Evolutionary conservation across 37 sponge, comb jelly and placozoan genomes (phyloP).

Genomic region (Lycopodina hypogea): DNA sequence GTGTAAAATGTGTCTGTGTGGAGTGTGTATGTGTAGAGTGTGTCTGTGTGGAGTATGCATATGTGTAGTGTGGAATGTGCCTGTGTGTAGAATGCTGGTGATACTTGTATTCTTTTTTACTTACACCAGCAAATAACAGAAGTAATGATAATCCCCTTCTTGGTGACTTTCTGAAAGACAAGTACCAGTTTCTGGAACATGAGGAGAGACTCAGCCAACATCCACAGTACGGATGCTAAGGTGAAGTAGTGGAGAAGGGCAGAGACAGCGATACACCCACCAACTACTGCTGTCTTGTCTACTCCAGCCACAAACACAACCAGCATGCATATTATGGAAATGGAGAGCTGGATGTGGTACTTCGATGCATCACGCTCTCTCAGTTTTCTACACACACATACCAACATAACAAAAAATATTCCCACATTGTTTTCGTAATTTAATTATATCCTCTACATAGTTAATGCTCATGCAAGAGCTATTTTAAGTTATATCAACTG

Average conservation of each 20-base stretch:
- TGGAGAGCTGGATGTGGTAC: slow-evolving; percentile 30
- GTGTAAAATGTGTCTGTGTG: no score
- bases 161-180: slow-evolving; percentile 35
- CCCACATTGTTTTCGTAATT: no score
- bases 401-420: no score
- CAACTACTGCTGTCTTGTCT: slow-evolving; percentile 1
- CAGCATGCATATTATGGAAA: slow-evolving; percentile 35
- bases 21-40: no score
- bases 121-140: slow-evolving; percentile 58
- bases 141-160: background rate
- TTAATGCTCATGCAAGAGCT: no score
- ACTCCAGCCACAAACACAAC: slow-evolving; percentile 44
- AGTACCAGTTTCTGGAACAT: slow-evolving; percentile 44
- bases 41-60: no score
- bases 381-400: background rate
- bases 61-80: no score
- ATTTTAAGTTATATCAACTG: no score
- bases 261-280: slow-evolving; percentile 35
- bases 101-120: background rate
- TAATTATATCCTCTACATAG: no score
- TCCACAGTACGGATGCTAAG: slow-evolving; percentile 42
- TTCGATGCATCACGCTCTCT: background rate
- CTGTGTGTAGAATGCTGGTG: no score
- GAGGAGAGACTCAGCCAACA: slow-evolving; percentile 46
- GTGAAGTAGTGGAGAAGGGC: slow-evolving; percentile 54